Evolutionary conservation across 2,888 invertebrate species (phyloP), one percentile per base, ranked within the genome.

Genomic region (Allygus modestus): DNA sequence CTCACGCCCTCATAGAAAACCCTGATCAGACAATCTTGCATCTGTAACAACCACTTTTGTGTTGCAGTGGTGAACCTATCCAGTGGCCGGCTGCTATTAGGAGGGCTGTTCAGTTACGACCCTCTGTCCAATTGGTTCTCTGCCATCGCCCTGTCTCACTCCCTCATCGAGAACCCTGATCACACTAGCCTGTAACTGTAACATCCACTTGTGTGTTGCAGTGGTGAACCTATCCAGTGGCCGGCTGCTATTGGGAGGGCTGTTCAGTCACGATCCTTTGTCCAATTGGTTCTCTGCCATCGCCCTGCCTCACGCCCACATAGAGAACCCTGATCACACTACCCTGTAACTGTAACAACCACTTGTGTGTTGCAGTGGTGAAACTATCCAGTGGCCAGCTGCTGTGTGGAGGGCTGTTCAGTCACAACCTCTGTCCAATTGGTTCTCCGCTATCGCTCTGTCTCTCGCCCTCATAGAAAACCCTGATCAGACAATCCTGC

Each of bases 71-170:
- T 85, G 89, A 90, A 90, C 11, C 89, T 93, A 69, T 92, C 92
- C 43, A 91, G 92, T 86, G 98, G 99, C 0, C 99, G 99, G 91
- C 91, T 99, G 28, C 92, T 99, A 15, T 99, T 98, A 89, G 96
- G 97, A 0, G 99, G n/a, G n/a, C n/a, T 99, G 33, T 98, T 98
- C 90, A 97, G 97, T 79, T 91, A 93, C 0, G 98, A 99, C 89
- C 92, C 96, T 0, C 91, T 98, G 31, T 97, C 97, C 37, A 98
- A 97, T 90, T 99, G 99, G 99, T 97, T 98, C 91, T 96, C 98
- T 0, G 94, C 98, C 0, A 96, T 98, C 0, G 97, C 98, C 0
- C 91, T 99, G 31, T 95, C 97, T 89, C 98, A 99, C 89, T 95
- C 96, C 0, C 92, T 99, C 26, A 94, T 97, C 5, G 97, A 98